Evolutionary conservation across 2,113 vertebrate species (phyloP).

Genomic region (Oreochromis aureus): DNA sequence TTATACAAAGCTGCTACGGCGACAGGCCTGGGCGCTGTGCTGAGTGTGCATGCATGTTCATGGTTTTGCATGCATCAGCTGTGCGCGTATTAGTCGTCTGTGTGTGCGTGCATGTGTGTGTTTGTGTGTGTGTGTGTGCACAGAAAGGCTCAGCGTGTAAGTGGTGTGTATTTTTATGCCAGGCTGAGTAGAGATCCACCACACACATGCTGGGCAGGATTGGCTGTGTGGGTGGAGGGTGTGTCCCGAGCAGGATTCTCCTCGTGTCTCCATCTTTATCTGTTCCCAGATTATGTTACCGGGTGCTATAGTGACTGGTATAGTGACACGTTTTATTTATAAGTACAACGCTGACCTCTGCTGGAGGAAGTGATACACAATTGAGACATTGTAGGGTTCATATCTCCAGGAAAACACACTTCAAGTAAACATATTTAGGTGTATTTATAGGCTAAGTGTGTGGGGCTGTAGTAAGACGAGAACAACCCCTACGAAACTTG

Average conservation of each 20-base stretch:
- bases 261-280: constrained; percentile 41
- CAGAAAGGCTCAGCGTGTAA: not conserved
- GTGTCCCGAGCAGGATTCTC: constrained; percentile 53
- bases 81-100: not conserved
- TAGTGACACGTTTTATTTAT: not conserved
- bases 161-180: not conserved
- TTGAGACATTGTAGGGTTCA: not conserved
- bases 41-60: not conserved
- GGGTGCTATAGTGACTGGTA: not conserved
- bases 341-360: constrained; percentile 52
- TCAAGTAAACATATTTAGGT: not conserved
- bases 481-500: not conserved
- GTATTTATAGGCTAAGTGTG: not conserved
- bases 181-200: constrained; percentile 31
- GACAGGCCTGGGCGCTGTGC: not conserved
- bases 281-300: constrained; percentile 43
- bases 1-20: not conserved
- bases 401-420: not conserved
- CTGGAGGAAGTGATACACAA: constrained; percentile 22
- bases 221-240: constrained; percentile 32
- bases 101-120: not conserved
- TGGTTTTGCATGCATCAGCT: constrained; percentile 24
- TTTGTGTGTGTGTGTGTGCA: not conserved
- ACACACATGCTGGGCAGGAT: constrained; percentile 23
- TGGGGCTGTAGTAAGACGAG: not conserved